Conservation (phyloP, 2,113 vertebrate genomes). For the Otis tarda region DNA sequence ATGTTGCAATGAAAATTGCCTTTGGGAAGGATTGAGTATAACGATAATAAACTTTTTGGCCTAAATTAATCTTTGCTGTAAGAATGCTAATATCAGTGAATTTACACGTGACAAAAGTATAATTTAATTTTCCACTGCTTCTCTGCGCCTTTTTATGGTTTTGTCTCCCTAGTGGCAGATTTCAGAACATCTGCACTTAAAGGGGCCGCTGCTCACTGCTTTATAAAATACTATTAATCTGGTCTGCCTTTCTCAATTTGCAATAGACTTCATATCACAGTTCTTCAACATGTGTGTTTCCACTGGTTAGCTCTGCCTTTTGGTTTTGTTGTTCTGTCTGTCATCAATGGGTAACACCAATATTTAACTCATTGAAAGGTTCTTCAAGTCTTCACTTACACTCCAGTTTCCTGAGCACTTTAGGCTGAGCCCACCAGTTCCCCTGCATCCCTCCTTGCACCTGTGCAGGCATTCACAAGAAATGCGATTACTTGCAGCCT, state of each 20-base stretch:
- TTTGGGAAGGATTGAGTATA: neutral
- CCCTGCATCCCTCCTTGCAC: neutral
- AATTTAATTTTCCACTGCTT: neutral
- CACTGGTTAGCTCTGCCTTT: neutral
- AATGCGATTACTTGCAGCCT: neutral
- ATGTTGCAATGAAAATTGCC: neutral
- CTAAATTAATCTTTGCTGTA: neutral
- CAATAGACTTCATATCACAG: neutral
- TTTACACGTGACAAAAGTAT: neutral
- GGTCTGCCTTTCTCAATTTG: neutral
- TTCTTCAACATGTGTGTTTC: neutral
- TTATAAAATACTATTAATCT: neutral
- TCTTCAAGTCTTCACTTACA: neutral
- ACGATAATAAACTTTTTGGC: neutral
- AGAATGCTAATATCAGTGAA: neutral
- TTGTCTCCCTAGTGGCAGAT: neutral
- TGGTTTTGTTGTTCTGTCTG: neutral
- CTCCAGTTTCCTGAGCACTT: neutral
- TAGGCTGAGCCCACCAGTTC: neutral
- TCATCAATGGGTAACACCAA: neutral
- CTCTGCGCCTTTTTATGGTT: neutral
- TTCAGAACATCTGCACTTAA: neutral
- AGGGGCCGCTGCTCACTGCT: neutral
- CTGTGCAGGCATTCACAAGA: rapidly evolving
- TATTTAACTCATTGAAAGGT: neutral